These are phyloP conservation scores for Lepisosteus oculatus DNA, from an alignment of 2,113 vertebrate species.

Conservation along the genomic window DNA sequence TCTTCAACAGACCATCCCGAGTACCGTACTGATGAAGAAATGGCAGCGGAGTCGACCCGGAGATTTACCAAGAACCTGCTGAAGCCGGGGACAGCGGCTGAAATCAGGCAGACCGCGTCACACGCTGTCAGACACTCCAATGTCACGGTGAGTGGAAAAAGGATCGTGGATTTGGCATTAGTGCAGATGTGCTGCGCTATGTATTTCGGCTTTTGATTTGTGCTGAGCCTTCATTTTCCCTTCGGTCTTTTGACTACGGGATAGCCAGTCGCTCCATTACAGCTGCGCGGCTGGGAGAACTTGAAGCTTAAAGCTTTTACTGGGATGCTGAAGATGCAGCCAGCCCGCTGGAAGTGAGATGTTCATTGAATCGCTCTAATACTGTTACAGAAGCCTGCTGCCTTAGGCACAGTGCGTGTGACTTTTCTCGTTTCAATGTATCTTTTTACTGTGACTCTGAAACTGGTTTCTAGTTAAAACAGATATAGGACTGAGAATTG, in stretches of 20 bases:
- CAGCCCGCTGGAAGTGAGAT: neutral
- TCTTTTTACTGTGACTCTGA: too few relatives aligned
- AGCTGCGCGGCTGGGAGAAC: conserved; percentile 1
- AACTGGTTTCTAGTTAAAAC: too few relatives aligned
- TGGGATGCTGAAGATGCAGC: neutral
- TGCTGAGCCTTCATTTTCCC: neutral
- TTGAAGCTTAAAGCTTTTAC: conserved; percentile 8
- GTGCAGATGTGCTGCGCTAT: neutral
- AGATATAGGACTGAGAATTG: too few relatives aligned
- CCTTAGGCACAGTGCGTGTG: too few relatives aligned
- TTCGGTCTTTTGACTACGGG: conserved; percentile 1
- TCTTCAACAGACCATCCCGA: neutral
- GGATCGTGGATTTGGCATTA: neutral
- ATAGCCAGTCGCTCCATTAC: conserved; percentile 2
- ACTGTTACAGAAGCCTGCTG: too few relatives aligned
- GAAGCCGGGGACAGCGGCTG: conserved; percentile 81
- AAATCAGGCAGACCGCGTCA: conserved; percentile 79
- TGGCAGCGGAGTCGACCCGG: conserved; percentile 75
- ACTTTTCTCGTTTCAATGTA: too few relatives aligned
- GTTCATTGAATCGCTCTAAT: neutral
- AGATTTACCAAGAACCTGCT: conserved; percentile 90
- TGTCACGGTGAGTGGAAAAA: conserved; percentile 56
- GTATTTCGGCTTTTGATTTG: neutral
- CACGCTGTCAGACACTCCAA: conserved; percentile 64
- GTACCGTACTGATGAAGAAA: conserved; percentile 62